These are phyloP conservation scores for Scolanthus callimorphus DNA, from an alignment of 92 coral and sea anemone species.

Conservation along the genomic window DNA sequence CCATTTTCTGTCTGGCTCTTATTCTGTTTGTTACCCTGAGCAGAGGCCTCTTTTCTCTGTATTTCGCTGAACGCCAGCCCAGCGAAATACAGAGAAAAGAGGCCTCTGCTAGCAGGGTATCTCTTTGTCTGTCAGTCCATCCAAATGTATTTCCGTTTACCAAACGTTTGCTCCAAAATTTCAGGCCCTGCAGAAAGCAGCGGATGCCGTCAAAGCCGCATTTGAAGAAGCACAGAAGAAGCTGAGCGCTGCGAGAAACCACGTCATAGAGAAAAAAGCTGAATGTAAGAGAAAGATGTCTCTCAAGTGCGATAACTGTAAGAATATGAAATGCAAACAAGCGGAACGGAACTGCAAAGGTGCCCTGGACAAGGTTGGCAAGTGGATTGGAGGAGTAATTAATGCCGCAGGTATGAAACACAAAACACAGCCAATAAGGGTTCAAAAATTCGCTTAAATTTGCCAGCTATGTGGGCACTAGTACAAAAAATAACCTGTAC, in stretches of 20 bases:
- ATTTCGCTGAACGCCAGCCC: too few relatives aligned
- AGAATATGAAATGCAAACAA: slow-evolving; percentile 66
- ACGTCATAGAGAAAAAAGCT: slow-evolving; percentile 67
- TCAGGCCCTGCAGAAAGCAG: slow-evolving; percentile 86
- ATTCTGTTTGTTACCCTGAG: too few relatives aligned
- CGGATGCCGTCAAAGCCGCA: slow-evolving; percentile 78
- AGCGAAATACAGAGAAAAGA: too few relatives aligned
- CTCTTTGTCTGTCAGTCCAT: too few relatives aligned
- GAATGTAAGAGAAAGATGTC: slow-evolving; percentile 91
- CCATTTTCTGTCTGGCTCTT: too few relatives aligned
- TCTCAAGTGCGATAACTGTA: slow-evolving; percentile 86
- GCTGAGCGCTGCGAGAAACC: slow-evolving; percentile 66
- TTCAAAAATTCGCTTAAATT: too few relatives aligned
- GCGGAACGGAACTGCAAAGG: slow-evolving; percentile 88
- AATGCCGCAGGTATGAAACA: slow-evolving; percentile 80
- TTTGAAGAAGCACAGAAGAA: slow-evolving; percentile 81
- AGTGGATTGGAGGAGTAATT: slow-evolving; percentile 92
- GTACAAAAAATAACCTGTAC: too few relatives aligned
- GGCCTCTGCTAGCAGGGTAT: too few relatives aligned
- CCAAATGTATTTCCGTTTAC: too few relatives aligned
- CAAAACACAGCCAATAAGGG: too few relatives aligned
- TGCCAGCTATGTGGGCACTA: too few relatives aligned
- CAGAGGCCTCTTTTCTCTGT: too few relatives aligned
- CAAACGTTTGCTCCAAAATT: not conserved
- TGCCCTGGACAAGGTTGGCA: slow-evolving; percentile 78